Evolutionary conservation across 2,888 invertebrate species (phyloP), one percentile per base, ranked within the genome.

Genomic region (Caenorhabditis afra): DNA sequence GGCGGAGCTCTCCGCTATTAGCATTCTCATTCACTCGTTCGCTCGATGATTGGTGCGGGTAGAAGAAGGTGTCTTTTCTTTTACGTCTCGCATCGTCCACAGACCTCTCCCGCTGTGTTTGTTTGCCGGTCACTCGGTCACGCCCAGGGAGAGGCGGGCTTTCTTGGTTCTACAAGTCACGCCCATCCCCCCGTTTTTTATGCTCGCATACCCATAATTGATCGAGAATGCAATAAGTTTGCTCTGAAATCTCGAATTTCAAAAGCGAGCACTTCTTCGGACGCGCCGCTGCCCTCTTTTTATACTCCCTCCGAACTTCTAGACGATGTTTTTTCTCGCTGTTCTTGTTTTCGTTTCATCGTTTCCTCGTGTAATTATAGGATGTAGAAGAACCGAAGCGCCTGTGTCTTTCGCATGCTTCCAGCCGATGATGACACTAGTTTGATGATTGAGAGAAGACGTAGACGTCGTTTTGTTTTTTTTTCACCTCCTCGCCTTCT

Each of bases 81-180:
- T n/a, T 52, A 49, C 47, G 4, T 29, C 29, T 29, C 29, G 3
- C 29, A 5, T 29, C 29, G 4, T 29, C 29, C 37, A 57, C 66
- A 47, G 70, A 58, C 71, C 61, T 39, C 37, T 55, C 74, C 58
- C 65, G 55, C 64, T 65, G 74, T 65, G 65, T 65, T 65, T 74
- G 58, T 59, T 74, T 65, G 57, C 71, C 62, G 61, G 68, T 59
- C 68, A 68, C 50, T 61, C 50, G 53, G 61, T 70, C 70, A 53
- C 61, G 61, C 70, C 53, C 29, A 7, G 29, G 29, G 29, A 29
- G 29, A 29, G 29, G 29, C 29, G 29, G 29, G 29, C 29, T 29
- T 29, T 29, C 29, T 29, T 29, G 29, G 29, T 7, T 29, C 29
- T 29, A 29, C 29, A 29, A 29, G 29, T 29, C 29, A 29, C 29